Base-by-base conservation (phyloP, 2,797 vertebrate genomes). In the Diplodus sargus region DNA sequence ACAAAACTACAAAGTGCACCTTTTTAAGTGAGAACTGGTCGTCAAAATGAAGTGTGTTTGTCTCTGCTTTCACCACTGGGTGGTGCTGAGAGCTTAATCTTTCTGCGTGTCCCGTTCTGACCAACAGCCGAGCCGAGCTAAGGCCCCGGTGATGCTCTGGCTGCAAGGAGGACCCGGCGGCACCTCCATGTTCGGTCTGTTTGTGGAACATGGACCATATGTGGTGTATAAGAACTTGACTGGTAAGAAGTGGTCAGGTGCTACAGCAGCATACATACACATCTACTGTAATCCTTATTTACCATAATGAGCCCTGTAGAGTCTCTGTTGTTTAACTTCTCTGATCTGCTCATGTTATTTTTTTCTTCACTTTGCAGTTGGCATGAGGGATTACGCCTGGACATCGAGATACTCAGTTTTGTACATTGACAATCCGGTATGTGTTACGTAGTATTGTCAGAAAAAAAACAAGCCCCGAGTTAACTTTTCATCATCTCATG, bases 191-290 rank as follows among this genome's bases (percentile, higher is more conserved):
- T 97, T 97, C 74, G 97, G 96, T 0, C 94, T 98, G n/a, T 98
- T 98, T 89, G 96, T 97, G 78, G 97, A 98, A 82, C 95, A 97
- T 0, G 97, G 97, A 23, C 97, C 97, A 0, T 98, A 96, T 34
- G 81, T 96, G 77, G 95, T 97, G 47, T 92, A 91, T 63, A 88
- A 93, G 74, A 96, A 98, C 86, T 30, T 97, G 87, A 96, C 96
- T 0, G 69, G 97, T 97, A 91, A 94, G 93, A 60, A 30, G 1
- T 34, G 54, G 30, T 52, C 13, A 34, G 0, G 0, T 56, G 11
- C 8, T 28, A 18, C n/a, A 65, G 23, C 39, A 25, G 22, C 25
- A 14, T 0, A 59, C 23, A 51, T 20, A 14, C 1, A 62, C 39
- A 54, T 17, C 17, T 5, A 42, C 3, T 45, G 10, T 39, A 42